These are phyloP conservation scores for Rissa tridactyla DNA, from an alignment of 2,113 vertebrate genomes.

Conservation along the genomic window DNA sequence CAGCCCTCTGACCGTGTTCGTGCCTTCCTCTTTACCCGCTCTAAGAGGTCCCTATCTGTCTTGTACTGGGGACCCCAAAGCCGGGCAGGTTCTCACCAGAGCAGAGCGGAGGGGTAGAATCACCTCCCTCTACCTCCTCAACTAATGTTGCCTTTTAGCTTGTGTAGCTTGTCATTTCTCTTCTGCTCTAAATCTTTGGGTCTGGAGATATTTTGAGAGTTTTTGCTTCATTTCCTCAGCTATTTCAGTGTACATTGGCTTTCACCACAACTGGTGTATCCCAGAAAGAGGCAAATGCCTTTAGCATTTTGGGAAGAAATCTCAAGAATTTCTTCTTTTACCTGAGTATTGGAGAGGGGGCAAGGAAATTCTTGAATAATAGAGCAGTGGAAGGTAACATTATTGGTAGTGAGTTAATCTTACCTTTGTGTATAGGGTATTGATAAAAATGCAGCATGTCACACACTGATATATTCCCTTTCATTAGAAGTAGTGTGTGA, in stretches of 20 bases:
- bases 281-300: background rate
- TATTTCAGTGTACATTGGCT: background rate
- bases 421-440: background rate
- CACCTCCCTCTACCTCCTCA: rapidly evolving
- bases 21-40: background rate
- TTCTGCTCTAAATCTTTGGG: background rate
- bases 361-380: background rate
- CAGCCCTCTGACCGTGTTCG: background rate
- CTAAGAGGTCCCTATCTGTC: background rate
- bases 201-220: background rate
- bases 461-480: background rate
- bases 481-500: background rate
- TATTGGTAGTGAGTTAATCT: background rate
- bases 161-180: background rate
- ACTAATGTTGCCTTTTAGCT: background rate
- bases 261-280: background rate
- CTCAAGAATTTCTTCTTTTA: background rate
- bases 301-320: background rate
- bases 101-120: background rate
- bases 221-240: background rate
- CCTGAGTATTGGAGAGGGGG: background rate
- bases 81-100: background rate
- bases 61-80: background rate
- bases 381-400: background rate
- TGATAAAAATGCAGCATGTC: background rate